Base-by-base conservation (phyloP, 2,888 invertebrate species). In the Eilema griseolum region DNA sequence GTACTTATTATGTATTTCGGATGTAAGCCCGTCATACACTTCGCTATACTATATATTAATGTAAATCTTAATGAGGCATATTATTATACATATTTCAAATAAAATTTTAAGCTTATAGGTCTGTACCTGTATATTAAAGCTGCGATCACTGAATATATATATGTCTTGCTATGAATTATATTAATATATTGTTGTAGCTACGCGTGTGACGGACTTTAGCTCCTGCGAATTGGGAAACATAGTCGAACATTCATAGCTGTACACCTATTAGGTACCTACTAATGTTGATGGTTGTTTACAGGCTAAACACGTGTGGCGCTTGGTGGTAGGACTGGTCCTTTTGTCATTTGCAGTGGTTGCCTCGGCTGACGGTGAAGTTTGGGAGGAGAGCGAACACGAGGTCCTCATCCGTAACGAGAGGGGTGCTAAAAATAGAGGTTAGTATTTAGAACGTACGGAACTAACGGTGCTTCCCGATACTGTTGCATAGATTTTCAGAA, bases 371-470 rank as follows among this genome's bases (percentile, higher is more conserved):
- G 97, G 97, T 11, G 98, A 98, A 93, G 96, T 97, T 73, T 97
- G 96, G 96, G 97, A 98, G 88, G 98, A 98, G 87, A 97, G 97
- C 85, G 97, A 97, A 86, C 97, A 97, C 87, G 98, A 98, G 90
- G 96, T 98, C 72, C 96, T 98, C 80, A 97, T 98, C 84, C 97
- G 98, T 86, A 97, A 96, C 87, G 97, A 97, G 89, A 96, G 98
- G 75, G 98, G 97, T 74, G 97, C 98, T 91, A 97, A 97, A 93
- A 97, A 96, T 90, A 96, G 96, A 92, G 97, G 97, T 96, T 89
- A 75, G 89, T 89, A 73, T 81, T 78, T 76, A 71, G 75, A 77
- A 69, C 77, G 71, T 71, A 57, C 71, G 65, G 66, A 82, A 74
- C 67, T 75, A 72, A 75, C 73, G 73, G 60, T 61, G 71, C 74